Evolutionary conservation across 2,888 invertebrate genomes (phyloP).

Genomic region (Drosophila kanekoi): DNA sequence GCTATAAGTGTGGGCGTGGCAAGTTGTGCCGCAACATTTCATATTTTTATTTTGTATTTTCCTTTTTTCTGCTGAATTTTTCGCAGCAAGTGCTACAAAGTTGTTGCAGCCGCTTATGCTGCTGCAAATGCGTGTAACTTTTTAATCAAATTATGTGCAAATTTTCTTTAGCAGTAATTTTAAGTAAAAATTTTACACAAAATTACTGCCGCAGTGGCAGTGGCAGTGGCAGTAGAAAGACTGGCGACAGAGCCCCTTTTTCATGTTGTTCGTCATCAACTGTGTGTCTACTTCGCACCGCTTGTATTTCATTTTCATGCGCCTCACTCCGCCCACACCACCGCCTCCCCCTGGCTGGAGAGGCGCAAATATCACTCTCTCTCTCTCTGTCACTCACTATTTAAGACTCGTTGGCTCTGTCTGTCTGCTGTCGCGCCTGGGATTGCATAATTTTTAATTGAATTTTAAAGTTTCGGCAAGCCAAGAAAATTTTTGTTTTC

Average conservation of each 20-base stretch:
- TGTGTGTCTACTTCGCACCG: constrained; percentile 51
- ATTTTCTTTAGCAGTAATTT: constrained; percentile 81
- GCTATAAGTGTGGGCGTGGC: constrained; percentile 17
- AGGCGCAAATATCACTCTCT: constrained; percentile 8
- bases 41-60: constrained; percentile 31
- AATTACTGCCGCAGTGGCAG: constrained; percentile 52
- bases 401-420: constrained; percentile 15
- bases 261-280: constrained; percentile 36
- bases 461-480: constrained; percentile 79
- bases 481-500: constrained; percentile 77
- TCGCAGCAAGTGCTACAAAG: constrained; percentile 42
- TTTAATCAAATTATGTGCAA: constrained; percentile 81
- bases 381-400: constrained; percentile 6
- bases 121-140: constrained; percentile 78
- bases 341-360: not conserved
- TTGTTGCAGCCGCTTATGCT: constrained; percentile 50
- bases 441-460: constrained; percentile 80
- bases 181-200: constrained; percentile 73
- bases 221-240: not conserved
- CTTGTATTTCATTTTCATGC: constrained; percentile 72
- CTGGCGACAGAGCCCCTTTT: constrained; percentile 14
- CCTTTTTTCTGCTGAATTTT: not conserved
- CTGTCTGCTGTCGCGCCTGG: constrained; percentile 39
- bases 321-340: constrained; percentile 3
- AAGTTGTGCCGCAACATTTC: constrained; percentile 27